Percentiles rank a stretch among this genome's conserved stretches.
Evolutionary conservation across 2,888 invertebrate species (phyloP).

Genomic region (Timema podura): DNA sequence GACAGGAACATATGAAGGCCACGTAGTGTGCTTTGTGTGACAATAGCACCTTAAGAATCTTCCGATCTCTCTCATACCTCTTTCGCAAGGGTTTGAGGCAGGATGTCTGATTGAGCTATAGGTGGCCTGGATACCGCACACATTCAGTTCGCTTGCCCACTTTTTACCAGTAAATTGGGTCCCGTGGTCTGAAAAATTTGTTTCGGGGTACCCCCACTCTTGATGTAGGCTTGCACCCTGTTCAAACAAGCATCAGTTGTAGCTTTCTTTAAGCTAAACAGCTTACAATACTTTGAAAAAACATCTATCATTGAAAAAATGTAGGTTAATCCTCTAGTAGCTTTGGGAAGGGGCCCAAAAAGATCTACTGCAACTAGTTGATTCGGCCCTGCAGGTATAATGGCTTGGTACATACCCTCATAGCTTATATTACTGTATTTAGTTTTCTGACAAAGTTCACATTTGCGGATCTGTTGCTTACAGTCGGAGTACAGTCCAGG

Average conservation of each 20-base stretch:
- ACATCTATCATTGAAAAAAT: slow-evolving; percentile 2
- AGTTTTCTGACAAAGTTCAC: slow-evolving; percentile 4
- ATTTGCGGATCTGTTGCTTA: neutral
- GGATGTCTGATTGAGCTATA: neutral
- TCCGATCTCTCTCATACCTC: neutral
- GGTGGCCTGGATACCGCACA: neutral
- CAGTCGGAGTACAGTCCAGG: neutral
- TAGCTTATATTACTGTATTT: neutral
- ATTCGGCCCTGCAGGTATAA: neutral
- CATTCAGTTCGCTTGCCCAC: neutral
- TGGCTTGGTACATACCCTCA: neutral
- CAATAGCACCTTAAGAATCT: neutral
- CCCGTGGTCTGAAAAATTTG: neutral
- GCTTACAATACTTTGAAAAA: neutral
- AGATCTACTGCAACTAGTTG: slow-evolving; percentile 8
- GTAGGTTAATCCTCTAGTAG: neutral
- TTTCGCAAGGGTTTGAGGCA: neutral
- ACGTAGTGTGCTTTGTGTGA: no score
- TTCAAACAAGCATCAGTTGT: neutral
- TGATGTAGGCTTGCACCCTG: no score
- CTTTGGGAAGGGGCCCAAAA: slow-evolving; percentile 2
- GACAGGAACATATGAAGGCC: no score
- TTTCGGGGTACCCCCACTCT: neutral
- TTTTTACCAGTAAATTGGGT: neutral
- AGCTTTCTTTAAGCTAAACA: no score